A percentile compares a stretch with the other conserved stretches of the same genome.
Evolutionary conservation across 2,797 vertebrate genomes (phyloP).

Genomic region (Microctenopoma steveboyesi): DNA sequence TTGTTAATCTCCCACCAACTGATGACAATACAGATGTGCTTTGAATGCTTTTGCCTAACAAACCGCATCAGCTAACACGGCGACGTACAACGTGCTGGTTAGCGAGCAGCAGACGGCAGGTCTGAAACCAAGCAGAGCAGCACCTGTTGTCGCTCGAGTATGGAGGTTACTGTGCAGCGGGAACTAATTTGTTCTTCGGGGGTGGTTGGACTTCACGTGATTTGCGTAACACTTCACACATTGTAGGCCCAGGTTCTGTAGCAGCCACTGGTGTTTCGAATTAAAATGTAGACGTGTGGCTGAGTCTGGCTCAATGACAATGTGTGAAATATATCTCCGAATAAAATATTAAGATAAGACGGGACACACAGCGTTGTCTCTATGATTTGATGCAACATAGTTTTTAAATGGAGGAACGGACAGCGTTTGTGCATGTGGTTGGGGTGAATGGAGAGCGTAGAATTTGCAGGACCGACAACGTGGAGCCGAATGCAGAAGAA

Average conservation of each 20-base stretch:
- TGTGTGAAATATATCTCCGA: conserved; percentile 23
- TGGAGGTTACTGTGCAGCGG: conserved; percentile 37
- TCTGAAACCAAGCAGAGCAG: conserved; percentile 18
- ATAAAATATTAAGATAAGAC: background rate
- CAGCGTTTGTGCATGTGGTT: too few species aligned
- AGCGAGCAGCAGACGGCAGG: conserved; percentile 26
- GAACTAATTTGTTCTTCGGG: conserved; percentile 54
- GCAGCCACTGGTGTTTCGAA: conserved; percentile 19
- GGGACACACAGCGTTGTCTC: background rate
- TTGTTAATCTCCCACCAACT: too few species aligned
- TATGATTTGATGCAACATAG: background rate
- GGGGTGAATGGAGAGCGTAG: too few species aligned
- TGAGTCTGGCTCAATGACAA: background rate
- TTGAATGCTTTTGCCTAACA: background rate
- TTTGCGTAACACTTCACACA: conserved; percentile 28
- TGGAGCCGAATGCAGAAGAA: too few species aligned
- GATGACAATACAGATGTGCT: background rate
- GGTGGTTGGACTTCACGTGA: conserved; percentile 33
- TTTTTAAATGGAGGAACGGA: too few species aligned
- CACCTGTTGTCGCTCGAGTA: conserved; percentile 61
- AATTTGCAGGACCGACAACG: too few species aligned
- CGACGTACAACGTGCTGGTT: conserved; percentile 3
- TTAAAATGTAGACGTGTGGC: conserved; percentile 7
- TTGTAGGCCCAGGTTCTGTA: conserved; percentile 15
- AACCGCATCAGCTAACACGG: background rate